These are phyloP conservation scores for Pseudococcus longispinus DNA, from an alignment of 2,888 invertebrate genomes.

Conservation along the genomic window DNA sequence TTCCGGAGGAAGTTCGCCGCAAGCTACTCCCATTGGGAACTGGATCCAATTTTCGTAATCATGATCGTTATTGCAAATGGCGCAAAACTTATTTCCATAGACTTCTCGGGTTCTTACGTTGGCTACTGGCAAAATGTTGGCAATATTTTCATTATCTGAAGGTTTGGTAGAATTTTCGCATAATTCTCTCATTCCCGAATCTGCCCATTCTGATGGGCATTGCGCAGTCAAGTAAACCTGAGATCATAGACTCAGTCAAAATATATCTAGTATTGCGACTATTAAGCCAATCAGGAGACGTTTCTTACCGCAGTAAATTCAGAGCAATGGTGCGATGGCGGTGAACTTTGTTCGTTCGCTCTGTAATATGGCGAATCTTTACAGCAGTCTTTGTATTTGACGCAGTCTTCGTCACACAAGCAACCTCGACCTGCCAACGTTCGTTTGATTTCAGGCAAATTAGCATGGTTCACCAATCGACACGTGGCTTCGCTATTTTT, in stretches of 20 bases:
- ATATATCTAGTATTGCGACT: not conserved
- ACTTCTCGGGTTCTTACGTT: slow-evolving; percentile 61
- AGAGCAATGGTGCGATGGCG: slow-evolving; percentile 62
- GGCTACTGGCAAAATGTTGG: slow-evolving; percentile 59
- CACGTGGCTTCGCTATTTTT: slow-evolving; percentile 37
- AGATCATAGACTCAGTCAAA: slow-evolving; percentile 58
- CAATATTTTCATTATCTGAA: slow-evolving; percentile 60
- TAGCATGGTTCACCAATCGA: slow-evolving; percentile 37
- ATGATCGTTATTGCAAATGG: slow-evolving; percentile 63
- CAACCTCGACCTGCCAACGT: slow-evolving; percentile 62
- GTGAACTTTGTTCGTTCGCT: slow-evolving; percentile 61
- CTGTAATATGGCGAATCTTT: slow-evolving; percentile 62
- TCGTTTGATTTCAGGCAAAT: slow-evolving; percentile 25
- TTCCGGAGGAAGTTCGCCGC: not conserved
- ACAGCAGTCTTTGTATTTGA: slow-evolving; percentile 65
- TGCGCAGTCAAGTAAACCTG: slow-evolving; percentile 64
- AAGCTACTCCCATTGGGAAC: slow-evolving; percentile 1
- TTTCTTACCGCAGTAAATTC: slow-evolving; percentile 62
- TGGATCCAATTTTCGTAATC: not conserved
- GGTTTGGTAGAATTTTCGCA: slow-evolving; percentile 59
- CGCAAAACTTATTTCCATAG: slow-evolving; percentile 64
- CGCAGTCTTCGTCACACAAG: slow-evolving; percentile 64
- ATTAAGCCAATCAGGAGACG: not conserved
- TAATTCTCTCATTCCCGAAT: slow-evolving; percentile 58
- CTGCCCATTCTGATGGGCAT: slow-evolving; percentile 63